Evolutionary conservation across 2,888 invertebrate genomes (phyloP), one percentile per base, ranked within the genome.

Genomic region (Eutolmus rufibarbis): DNA sequence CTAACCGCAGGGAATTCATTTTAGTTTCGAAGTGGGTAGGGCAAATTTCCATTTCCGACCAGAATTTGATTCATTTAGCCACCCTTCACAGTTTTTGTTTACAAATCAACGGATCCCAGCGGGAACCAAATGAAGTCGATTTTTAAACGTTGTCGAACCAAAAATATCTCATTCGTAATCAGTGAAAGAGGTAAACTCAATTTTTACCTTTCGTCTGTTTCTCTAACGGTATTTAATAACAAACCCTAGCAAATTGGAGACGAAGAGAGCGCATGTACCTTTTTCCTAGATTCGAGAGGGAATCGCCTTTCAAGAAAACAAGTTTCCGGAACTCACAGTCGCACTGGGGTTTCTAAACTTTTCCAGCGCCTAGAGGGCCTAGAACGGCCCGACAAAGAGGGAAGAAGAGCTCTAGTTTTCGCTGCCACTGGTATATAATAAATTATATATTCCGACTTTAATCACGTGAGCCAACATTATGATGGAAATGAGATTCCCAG

Each of bases 391-490:
- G n/a, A 0, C 51, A n/a, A 34, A 77, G 34, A 77, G 77, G 37
- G 31, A 34, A 31, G 12, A 34, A 19, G 37, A 78, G 9, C 43
- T 78, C 23, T 3, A 78, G 9, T 78, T 43, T 34, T 1, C 37
- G 43, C 14, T 46, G 31, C 31, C 37, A 37, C 76, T 76, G 31
- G 14, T 76, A n/a, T 16, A 46, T 46, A 46, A 14, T 46, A 46
- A 46, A 14, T 46, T 79, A 46, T 57, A 23, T 16, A 57, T 57
- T 31, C 31, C 57, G 37, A 82, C 34, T 57, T 56, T 37, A 82
- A 82, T 84, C 84, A 84, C 74, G 84, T 84, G 84, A 84, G 43
- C 66, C 5, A 56, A 9, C 66, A 84, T 84, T 84, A 81, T 74
- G 37, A 84, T 84, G 57, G 23, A 84, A 84, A 84, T 74, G 28